phyloP scores from a whole-genome alignment of 1,140 invertebrate species.

The Sitodiplosis mosellana region DNA sequence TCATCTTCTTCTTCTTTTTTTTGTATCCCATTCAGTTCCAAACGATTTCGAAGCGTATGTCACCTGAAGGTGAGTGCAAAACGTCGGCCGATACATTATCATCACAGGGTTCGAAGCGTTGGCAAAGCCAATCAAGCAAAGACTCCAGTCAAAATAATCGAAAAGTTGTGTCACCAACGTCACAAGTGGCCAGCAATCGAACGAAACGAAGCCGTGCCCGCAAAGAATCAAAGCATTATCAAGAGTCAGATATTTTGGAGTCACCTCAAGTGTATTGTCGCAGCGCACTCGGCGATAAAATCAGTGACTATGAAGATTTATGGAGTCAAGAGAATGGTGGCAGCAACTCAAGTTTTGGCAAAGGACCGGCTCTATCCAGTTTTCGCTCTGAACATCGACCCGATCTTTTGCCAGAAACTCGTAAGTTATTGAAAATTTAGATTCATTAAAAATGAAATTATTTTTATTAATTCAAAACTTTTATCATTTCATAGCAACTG shows the following conservation, averaged over 20 bases:
- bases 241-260: slow-evolving; percentile 68
- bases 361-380: slow-evolving; percentile 31
- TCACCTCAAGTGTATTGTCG: slow-evolving; percentile 64
- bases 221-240: slow-evolving; percentile 47
- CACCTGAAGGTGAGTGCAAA: slow-evolving; percentile 30
- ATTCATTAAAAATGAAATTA: background rate
- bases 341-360: slow-evolving; percentile 27
- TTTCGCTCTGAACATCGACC: slow-evolving; percentile 30
- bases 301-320: slow-evolving; percentile 89
- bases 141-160: slow-evolving; percentile 16
- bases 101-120: slow-evolving; percentile 26
- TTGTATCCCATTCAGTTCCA: slow-evolving; percentile 10
- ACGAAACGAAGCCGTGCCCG: slow-evolving; percentile 13
- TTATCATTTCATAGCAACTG: slow-evolving; percentile 15
- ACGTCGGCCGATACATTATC: slow-evolving; percentile 27
- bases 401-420: slow-evolving; percentile 44
- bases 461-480: background rate
- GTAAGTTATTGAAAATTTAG: slow-evolving; percentile 27
- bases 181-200: slow-evolving; percentile 3
- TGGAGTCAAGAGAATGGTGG: slow-evolving; percentile 53
- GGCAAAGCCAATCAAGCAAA: slow-evolving; percentile 13
- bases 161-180: slow-evolving; percentile 15
- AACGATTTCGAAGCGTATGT: slow-evolving; percentile 28
- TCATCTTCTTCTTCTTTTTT: too few relatives aligned
- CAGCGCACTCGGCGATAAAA: slow-evolving; percentile 74